Evolutionary conservation across 2,888 invertebrate species (phyloP), one percentile per base, ranked within the genome.

Genomic region (Micropterix aruncella): DNA sequence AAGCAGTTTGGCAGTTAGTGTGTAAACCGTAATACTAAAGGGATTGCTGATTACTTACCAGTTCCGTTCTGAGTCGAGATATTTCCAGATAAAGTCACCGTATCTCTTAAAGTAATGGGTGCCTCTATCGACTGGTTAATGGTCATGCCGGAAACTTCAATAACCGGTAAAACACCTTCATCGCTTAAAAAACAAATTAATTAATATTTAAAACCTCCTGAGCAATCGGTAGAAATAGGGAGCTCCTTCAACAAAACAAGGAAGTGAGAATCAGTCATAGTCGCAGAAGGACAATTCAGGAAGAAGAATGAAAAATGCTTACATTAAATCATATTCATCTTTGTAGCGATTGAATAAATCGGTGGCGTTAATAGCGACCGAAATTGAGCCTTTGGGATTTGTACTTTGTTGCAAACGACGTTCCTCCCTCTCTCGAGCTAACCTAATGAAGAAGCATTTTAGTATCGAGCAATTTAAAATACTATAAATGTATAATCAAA

Each of bases 71-170:
- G 84, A 1, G 89, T 86, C 44, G 79, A 81, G 44, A 91, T 71
- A 54, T 84, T 82, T 4, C 91, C 91, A 7, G 86, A 82, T 54
- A 96, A 67, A 0, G 83, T 83, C 51, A 87, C 77, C 1, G 91
- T 92, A 55, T 96, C 89, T 53, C 82, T 80, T 43, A 82, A 64
- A 1, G 93, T 92, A 17, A 96, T 68, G 0, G 95, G 95, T 40
- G 91, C 87, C 61, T 96, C 94, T 40, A 96, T 88, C 0, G 93
- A 92, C 60, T 95, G 94, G 16, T 83, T 79, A 57, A 95, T 85
- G 40, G 83, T 84, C 86, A 95, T 91, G 7, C 88, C 88, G n/a
- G 87, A 90, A 19, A 95, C 80, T 70, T 95, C 94, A 51, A 95
- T 73, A 47, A 70, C 77, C 12, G 92, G 90, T 55, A 88, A 65